Conservation (phyloP, 2,113 vertebrate genomes). For the Zosterops borbonicus region DNA sequence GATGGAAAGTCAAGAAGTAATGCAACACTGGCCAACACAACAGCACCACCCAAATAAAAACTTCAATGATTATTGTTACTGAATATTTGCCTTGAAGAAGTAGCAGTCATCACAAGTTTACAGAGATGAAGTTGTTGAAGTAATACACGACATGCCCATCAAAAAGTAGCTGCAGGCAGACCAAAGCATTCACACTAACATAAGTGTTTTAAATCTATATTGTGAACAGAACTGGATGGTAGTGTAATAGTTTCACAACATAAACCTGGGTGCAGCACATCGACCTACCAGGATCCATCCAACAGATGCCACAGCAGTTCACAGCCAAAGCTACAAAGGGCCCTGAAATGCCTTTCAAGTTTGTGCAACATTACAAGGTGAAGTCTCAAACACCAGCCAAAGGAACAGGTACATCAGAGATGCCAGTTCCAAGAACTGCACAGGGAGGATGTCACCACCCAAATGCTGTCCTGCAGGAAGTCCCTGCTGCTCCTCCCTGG, state of each 20-base stretch:
- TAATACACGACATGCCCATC: background rate
- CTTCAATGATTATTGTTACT: background rate
- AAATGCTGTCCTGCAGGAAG: background rate
- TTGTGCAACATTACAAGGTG: background rate
- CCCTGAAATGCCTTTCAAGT: background rate
- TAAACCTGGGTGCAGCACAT: background rate
- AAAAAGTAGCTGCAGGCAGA: background rate
- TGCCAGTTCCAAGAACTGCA: background rate
- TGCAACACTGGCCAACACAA: background rate
- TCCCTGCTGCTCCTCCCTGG: background rate
- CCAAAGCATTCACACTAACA: background rate
- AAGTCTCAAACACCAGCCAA: background rate
- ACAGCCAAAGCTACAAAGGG: background rate
- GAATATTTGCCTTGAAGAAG: background rate
- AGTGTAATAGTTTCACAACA: background rate
- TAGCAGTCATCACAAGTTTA: background rate
- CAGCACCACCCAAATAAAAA: background rate
- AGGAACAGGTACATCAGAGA: background rate
- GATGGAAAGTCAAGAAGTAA: background rate
- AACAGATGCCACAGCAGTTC: background rate
- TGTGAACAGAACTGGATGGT: background rate
- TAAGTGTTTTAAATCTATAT: accelerated
- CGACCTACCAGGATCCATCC: background rate
- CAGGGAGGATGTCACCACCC: background rate
- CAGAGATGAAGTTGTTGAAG: background rate